These are phyloP conservation scores for Rhinoderma darwinii DNA, from an alignment of 2,113 vertebrate genomes.

Conservation along the genomic window DNA sequence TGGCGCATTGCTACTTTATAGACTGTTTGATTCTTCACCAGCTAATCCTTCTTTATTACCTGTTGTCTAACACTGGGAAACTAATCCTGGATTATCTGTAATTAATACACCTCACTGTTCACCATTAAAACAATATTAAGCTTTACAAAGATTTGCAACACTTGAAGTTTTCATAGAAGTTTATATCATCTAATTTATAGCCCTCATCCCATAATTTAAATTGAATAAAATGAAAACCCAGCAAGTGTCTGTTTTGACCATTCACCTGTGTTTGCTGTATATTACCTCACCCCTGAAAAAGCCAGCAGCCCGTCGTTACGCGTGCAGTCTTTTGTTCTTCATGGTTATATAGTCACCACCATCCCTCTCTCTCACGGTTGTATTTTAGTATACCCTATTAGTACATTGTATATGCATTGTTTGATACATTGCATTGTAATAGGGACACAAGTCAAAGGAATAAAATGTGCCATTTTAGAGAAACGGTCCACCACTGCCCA, in stretches of 20 bases:
- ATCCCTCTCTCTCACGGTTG: too few species aligned
- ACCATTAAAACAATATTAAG: conserved; percentile 39
- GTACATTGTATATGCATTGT: too few species aligned
- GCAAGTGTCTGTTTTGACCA: not conserved
- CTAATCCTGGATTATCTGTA: conserved; percentile 52
- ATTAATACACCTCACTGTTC: conserved; percentile 32
- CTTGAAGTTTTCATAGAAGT: not conserved
- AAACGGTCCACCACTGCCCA: too few species aligned
- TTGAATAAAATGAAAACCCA: not conserved
- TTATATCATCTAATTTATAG: not conserved
- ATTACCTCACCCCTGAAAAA: too few species aligned
- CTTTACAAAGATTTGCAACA: conserved; percentile 28
- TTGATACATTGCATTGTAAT: too few species aligned
- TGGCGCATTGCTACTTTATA: not conserved
- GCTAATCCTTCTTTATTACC: conserved; percentile 48
- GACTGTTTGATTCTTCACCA: conserved; percentile 7
- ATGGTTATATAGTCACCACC: not conserved
- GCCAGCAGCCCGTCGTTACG: too few species aligned
- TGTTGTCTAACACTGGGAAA: conserved; percentile 20
- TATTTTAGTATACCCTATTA: too few species aligned
- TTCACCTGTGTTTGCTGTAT: not conserved
- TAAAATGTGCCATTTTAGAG: too few species aligned
- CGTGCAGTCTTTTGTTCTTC: too few species aligned
- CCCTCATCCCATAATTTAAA: not conserved
- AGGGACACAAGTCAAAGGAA: too few species aligned